Evolutionary conservation across 1,140 invertebrate species (phyloP).

Genomic region (Helicoverpa zea): DNA sequence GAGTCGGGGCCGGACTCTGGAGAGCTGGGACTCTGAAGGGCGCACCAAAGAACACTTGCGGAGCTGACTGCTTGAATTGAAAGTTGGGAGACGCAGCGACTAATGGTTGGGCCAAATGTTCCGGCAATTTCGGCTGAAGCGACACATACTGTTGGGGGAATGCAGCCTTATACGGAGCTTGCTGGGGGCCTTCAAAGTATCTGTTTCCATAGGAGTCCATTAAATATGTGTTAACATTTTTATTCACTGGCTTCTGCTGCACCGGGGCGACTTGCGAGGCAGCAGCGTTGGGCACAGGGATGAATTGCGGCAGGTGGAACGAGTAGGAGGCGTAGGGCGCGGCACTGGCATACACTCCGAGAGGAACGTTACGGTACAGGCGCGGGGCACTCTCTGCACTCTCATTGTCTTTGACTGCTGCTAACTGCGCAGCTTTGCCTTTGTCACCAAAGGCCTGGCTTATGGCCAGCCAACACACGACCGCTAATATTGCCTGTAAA

Average conservation of each 20-base stretch:
- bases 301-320: constrained; percentile 68
- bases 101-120: constrained; percentile 76
- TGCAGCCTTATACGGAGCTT: constrained; percentile 67
- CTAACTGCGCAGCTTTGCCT: constrained; percentile 50
- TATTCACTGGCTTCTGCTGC: constrained; percentile 64
- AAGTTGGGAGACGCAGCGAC: constrained; percentile 64
- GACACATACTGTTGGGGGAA: constrained; percentile 79
- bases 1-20: constrained; percentile 58
- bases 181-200: constrained; percentile 67
- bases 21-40: constrained; percentile 63
- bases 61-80: constrained; percentile 67
- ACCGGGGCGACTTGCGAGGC: constrained; percentile 66
- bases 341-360: constrained; percentile 75
- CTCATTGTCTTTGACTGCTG: constrained; percentile 65
- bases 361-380: constrained; percentile 72
- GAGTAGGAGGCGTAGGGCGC: constrained; percentile 75
- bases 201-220: constrained; percentile 81
- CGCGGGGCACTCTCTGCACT: constrained; percentile 71
- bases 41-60: constrained; percentile 67
- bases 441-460: constrained; percentile 58
- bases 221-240: constrained; percentile 70
- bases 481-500: constrained; percentile 71
- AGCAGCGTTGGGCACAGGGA: constrained; percentile 58
- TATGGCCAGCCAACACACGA: constrained; percentile 67
- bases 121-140: constrained; percentile 72